Percentiles rank a stretch among this genome's conserved stretches.
phyloP scores from a whole-genome alignment of 2,797 vertebrate genomes.

The Adrianichthys oophorus region DNA sequence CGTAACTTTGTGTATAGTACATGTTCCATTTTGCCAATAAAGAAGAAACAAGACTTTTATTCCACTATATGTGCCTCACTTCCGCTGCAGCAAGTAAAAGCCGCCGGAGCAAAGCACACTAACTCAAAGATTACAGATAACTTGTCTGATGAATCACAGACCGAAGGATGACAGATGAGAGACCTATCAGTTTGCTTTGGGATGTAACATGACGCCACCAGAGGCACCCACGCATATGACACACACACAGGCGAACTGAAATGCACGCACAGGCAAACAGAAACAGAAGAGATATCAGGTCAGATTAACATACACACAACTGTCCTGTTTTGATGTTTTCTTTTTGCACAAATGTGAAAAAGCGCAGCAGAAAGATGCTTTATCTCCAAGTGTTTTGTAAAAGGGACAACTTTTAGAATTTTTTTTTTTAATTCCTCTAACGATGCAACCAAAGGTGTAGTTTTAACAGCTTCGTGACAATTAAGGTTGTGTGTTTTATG shows the following conservation, averaged over 20 bases:
- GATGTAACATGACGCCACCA: conserved; percentile 50
- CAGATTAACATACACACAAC: conserved; percentile 4
- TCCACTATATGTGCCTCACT: conserved; percentile 4
- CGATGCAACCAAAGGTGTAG: no score
- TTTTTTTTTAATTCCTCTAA: no score
- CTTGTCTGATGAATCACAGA: conserved; percentile 60
- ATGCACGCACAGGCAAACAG: conserved; percentile 22
- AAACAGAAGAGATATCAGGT: conserved; percentile 21
- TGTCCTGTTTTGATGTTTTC: conserved; percentile 6
- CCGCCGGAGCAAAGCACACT: conserved; percentile 26
- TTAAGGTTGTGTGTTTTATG: no score
- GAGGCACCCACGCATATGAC: conserved; percentile 4
- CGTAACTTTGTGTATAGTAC: no score
- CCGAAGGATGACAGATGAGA: conserved; percentile 55
- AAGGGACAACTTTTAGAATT: no score
- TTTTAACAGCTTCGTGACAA: no score
- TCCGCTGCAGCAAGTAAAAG: conserved; percentile 46
- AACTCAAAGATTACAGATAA: conserved; percentile 56
- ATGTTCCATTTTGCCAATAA: no score
- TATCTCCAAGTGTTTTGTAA: neutral
- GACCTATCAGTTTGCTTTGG: conserved; percentile 47
- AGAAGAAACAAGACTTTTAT: neutral
- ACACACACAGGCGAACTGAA: neutral
- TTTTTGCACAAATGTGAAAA: conserved; percentile 12
- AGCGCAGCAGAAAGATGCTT: neutral